Percentiles rank a stretch among this genome's conserved stretches.
Conservation (phyloP, 1,140 invertebrate genomes). For the Platorchestia sp. region DNA sequence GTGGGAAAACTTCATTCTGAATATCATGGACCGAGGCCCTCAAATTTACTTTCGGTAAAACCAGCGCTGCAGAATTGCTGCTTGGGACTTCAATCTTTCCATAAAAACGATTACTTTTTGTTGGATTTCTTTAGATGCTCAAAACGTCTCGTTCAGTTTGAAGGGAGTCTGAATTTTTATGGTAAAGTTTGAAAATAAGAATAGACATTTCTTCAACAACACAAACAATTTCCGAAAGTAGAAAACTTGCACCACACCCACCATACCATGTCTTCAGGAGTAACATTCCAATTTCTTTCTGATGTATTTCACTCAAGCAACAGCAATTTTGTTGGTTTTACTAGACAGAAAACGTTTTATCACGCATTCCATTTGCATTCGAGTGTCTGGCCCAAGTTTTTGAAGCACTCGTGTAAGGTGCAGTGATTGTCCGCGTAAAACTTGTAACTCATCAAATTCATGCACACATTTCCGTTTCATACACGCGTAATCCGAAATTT, state of each 20-base stretch:
- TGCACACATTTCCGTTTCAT: background rate
- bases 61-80: background rate
- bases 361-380: background rate
- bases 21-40: background rate
- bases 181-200: background rate
- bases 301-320: background rate
- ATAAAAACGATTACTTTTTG: background rate
- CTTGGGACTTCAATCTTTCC: background rate
- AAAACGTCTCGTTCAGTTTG: background rate
- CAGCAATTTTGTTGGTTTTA: background rate
- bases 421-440: background rate
- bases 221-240: background rate
- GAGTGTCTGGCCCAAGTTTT: no score
- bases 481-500: background rate
- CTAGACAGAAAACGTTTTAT: background rate
- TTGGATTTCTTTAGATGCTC: background rate
- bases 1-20: background rate
- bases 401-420: background rate
- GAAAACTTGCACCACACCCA: background rate
- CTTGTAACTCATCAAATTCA: background rate
- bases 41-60: background rate
- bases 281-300: background rate
- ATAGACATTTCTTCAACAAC: background rate
- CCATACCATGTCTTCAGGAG: background rate
- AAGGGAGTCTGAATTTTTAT: background rate